These are phyloP conservation scores for Bathynomus jamesi DNA, from an alignment of 1,140 invertebrate genomes.

Conservation along the genomic window DNA sequence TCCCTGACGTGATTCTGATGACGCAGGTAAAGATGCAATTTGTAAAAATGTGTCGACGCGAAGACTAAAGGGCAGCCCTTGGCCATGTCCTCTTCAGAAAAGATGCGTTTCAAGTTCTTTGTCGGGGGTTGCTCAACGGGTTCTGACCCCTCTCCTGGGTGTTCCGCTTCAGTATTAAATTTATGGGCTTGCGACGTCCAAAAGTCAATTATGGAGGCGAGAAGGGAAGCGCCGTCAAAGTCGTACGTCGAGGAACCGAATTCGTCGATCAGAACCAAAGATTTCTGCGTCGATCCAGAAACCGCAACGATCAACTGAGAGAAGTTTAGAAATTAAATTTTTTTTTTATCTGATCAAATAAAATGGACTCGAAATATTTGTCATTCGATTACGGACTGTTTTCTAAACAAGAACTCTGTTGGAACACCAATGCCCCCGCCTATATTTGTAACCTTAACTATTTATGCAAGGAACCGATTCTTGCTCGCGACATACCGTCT, in stretches of 20 bases:
- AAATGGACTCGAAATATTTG: slow-evolving; percentile 6
- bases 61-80: background rate
- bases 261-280: slow-evolving; percentile 79
- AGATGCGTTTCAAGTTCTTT: background rate
- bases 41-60: background rate
- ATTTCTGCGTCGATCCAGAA: slow-evolving; percentile 53
- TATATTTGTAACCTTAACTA: too few relatives aligned
- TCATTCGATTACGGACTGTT: background rate
- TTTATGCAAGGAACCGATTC: too few relatives aligned
- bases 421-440: too few relatives aligned
- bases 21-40: background rate
- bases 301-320: slow-evolving; percentile 62
- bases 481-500: too few relatives aligned
- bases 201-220: slow-evolving; percentile 40
- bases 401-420: background rate
- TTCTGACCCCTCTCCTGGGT: background rate
- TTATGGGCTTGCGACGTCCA: background rate
- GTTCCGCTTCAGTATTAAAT: background rate
- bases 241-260: slow-evolving; percentile 82
- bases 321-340: slow-evolving; percentile 33
- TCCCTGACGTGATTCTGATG: background rate
- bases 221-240: slow-evolving; percentile 61
- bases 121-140: background rate
- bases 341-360: background rate
- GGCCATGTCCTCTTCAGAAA: background rate